Percentiles rank a stretch among this genome's conserved stretches.
These are phyloP conservation scores for Anastrepha obliqua DNA, from an alignment of 1,140 invertebrate species.

Conservation along the genomic window DNA sequence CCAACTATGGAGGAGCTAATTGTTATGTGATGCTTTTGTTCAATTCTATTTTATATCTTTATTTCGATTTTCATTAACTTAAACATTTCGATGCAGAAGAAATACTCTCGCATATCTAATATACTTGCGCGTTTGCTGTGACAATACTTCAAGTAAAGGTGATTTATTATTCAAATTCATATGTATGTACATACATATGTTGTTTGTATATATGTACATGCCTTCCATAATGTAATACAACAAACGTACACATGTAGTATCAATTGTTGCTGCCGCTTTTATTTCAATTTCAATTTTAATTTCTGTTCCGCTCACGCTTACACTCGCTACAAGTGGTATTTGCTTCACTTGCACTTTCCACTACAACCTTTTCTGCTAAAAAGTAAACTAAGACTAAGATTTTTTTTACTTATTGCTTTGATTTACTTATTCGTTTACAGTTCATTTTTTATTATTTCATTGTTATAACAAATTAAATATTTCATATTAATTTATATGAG, in stretches of 20 bases:
- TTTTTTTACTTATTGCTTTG: conserved; percentile 39
- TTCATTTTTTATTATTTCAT: background rate
- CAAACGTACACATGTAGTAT: background rate
- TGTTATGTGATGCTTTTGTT: background rate
- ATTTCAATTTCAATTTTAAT: background rate
- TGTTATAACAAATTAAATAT: conserved; percentile 26
- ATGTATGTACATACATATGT: background rate
- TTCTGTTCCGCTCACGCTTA: background rate
- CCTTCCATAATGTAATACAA: background rate
- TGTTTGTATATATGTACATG: background rate
- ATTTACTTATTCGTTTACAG: conserved; percentile 46
- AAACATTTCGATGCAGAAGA: conserved; percentile 4
- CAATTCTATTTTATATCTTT: conserved; percentile 4
- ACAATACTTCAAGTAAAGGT: background rate
- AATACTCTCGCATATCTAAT: background rate
- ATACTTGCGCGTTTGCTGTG: background rate
- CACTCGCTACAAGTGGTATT: background rate
- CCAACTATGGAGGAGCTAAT: conserved; percentile 2
- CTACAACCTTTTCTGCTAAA: conserved; percentile 51
- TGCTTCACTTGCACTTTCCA: conserved; percentile 39
- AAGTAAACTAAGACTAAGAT: conserved; percentile 41
- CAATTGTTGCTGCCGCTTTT: background rate
- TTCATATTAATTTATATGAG: conserved; percentile 21
- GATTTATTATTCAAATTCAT: background rate
- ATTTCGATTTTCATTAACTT: background rate